phyloP scores from a whole-genome alignment of 2,888 invertebrate species.

The Liposcelis brunnea region DNA sequence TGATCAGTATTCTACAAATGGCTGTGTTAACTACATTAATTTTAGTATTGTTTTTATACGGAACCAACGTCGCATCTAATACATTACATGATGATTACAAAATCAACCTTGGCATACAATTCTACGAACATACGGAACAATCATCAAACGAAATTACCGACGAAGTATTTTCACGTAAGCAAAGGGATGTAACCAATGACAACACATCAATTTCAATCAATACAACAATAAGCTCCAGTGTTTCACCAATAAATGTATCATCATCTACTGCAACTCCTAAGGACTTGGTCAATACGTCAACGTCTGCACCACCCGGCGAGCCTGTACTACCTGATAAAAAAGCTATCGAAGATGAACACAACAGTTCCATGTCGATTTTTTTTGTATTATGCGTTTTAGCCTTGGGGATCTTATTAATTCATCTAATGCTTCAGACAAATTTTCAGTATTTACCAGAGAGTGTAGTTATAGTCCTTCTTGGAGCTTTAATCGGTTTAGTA shows the following conservation, averaged over 20 bases:
- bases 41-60: too few species aligned
- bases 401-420: constrained; percentile 83
- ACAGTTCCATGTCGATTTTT: constrained; percentile 93
- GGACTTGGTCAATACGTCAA: constrained; percentile 26
- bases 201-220: neutral
- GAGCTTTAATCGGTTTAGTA: constrained; percentile 79
- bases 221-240: constrained; percentile 9
- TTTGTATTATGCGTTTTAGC: constrained; percentile 92
- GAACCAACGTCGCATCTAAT: too few species aligned
- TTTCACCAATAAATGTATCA: constrained; percentile 10
- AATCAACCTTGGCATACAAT: too few species aligned
- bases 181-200: neutral
- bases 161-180: too few species aligned
- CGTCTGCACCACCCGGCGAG: constrained; percentile 44
- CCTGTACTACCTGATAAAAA: constrained; percentile 74
- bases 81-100: too few species aligned
- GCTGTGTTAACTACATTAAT: too few species aligned
- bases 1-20: too few species aligned
- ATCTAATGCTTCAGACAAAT: constrained; percentile 85
- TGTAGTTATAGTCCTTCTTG: constrained; percentile 89
- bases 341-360: constrained; percentile 89
- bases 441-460: constrained; percentile 96
- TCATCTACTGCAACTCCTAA: constrained; percentile 17
- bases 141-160: too few species aligned
- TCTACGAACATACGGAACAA: too few species aligned